Conservation (phyloP, 1,140 invertebrate genomes). For the Pectinophora gossypiella region DNA sequence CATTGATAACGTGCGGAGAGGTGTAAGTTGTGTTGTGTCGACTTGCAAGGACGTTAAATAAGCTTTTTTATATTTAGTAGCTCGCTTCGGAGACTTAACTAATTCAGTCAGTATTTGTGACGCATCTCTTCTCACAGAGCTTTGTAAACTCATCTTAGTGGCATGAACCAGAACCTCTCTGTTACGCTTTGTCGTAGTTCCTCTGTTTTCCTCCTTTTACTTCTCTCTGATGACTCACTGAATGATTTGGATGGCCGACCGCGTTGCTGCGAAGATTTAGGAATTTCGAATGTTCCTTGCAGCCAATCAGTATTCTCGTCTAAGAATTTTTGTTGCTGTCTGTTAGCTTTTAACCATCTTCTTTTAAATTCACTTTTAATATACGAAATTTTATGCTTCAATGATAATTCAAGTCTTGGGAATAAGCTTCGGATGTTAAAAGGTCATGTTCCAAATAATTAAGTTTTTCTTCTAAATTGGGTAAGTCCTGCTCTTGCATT, state of each 20-base stretch:
- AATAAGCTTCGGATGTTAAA: no score
- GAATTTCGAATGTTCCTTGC: neutral
- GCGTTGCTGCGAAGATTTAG: neutral
- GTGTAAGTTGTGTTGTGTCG: slow-evolving; percentile 11
- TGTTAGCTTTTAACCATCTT: neutral
- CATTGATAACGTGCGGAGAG: slow-evolving; percentile 13
- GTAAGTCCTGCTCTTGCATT: no score
- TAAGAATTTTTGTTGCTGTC: neutral
- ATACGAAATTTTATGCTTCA: neutral
- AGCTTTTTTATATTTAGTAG: slow-evolving; percentile 15
- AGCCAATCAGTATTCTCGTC: neutral
- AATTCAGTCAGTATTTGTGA: neutral
- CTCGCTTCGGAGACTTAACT: slow-evolving; percentile 7
- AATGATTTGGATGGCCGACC: neutral
- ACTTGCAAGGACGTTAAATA: neutral
- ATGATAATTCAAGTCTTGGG: no score
- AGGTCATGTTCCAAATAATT: no score
- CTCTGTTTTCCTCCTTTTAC: neutral
- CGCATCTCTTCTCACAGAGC: neutral
- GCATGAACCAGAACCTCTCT: neutral
- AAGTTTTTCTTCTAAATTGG: no score
- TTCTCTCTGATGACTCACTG: neutral
- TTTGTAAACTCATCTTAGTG: neutral
- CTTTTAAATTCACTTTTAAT: neutral
- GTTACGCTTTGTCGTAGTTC: neutral